Percentiles rank a stretch among this genome's conserved stretches.
phyloP scores from a whole-genome alignment of 1,140 invertebrate species.

The Cydia fagiglandana region DNA sequence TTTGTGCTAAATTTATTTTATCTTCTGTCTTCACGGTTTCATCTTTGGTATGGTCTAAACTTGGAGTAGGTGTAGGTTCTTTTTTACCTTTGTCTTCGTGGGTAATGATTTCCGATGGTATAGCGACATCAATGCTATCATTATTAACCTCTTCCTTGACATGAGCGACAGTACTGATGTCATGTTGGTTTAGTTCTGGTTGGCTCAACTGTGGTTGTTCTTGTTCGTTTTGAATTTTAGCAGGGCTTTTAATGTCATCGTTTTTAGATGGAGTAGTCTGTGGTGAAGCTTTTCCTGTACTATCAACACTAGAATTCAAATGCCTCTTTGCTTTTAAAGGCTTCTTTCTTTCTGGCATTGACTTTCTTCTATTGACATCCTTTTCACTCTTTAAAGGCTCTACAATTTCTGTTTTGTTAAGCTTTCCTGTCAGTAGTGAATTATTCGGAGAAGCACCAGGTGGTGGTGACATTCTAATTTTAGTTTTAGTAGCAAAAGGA shows the following conservation, averaged over 20 bases:
- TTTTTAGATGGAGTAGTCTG: not conserved
- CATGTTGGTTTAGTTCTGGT: not conserved
- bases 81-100: not conserved
- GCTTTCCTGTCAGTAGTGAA: conserved; percentile 26
- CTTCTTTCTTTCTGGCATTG: conserved; percentile 49
- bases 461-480: conserved; percentile 59
- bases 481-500: conserved; percentile 69
- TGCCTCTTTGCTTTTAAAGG: conserved; percentile 41
- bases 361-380: conserved; percentile 50
- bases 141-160: not conserved
- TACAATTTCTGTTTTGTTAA: conserved; percentile 27
- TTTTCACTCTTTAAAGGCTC: conserved; percentile 39
- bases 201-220: not conserved
- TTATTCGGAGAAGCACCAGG: conserved; percentile 38
- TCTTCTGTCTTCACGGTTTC: not conserved
- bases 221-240: not conserved
- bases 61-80: not conserved
- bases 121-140: not conserved
- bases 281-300: conserved; percentile 18
- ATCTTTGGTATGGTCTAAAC: not conserved
- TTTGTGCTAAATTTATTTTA: not conserved
- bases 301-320: conserved; percentile 43
- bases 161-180: not conserved
- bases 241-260: not conserved
- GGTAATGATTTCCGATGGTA: not conserved